Evolutionary conservation across 2,113 vertebrate genomes (phyloP).

Genomic region (Myxocyprinus asiaticus): DNA sequence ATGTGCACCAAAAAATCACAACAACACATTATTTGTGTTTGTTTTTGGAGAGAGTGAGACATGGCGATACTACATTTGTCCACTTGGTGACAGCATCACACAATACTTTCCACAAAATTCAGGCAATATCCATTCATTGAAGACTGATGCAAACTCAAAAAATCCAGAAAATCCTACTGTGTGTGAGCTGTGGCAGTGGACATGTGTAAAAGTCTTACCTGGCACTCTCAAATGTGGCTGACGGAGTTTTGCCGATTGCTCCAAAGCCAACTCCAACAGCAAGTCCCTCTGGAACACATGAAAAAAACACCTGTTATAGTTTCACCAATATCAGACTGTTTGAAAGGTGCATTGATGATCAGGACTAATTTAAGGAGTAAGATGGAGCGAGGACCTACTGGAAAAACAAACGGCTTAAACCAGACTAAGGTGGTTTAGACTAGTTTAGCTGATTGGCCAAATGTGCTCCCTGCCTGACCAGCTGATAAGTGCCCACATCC

Average conservation of each 20-base stretch:
- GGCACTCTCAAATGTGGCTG: constrained; percentile 92
- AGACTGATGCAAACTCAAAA: too few species aligned
- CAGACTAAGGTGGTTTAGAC: too few species aligned
- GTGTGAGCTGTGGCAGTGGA: not conserved
- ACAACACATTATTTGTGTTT: not conserved
- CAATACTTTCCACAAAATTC: constrained; percentile 13
- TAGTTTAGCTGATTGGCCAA: too few species aligned
- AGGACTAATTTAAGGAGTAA: not conserved
- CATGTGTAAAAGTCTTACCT: constrained; percentile 76
- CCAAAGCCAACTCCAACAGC: constrained; percentile 95
- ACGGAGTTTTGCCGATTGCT: constrained; percentile 84
- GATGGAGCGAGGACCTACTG: too few species aligned
- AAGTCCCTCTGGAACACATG: constrained; percentile 86
- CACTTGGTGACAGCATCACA: constrained; percentile 61
- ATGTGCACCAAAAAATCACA: constrained; percentile 7
- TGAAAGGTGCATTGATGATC: not conserved
- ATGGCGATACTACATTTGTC: not conserved
- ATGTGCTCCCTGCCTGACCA: too few species aligned
- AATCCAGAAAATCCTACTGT: too few species aligned
- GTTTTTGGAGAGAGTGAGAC: not conserved
- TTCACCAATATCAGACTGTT: not conserved
- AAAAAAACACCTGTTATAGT: constrained; percentile 20
- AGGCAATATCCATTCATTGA: not conserved
- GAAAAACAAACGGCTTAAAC: too few species aligned
- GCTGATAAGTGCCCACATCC: too few species aligned